Evolutionary conservation across 53 echinoderm and acorn worm genomes (phyloP), one percentile per base, ranked within the genome.

Genomic region (Actinopyga echinites): DNA sequence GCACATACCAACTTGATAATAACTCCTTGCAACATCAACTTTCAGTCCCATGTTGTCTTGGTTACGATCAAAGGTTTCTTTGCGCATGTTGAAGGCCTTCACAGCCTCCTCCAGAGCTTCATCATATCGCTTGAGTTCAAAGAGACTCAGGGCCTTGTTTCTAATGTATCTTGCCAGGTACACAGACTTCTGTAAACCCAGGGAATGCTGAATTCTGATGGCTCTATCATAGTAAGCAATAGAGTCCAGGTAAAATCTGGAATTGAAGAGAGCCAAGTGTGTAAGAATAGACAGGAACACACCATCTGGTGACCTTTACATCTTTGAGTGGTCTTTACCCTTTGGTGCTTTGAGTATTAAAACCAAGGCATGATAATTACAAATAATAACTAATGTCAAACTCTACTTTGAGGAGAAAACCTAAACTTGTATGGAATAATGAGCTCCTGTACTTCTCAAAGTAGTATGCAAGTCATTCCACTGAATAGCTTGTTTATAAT

Each of bases 1-100:
- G 29, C 81, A 80, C 81, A 80, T 59, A 3, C 81, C 81, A 24
- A 80, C 81, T 29, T 80, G 81, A 15, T 80, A 80, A 44, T 31
- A 80, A 15, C 81, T 80, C 34, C 81, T 59, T 22, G 81, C 60
- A 0, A 62, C 63, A 38, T 80, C 81, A 10, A 24, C 38, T 45
- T 80, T 59, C 12, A 80, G 38, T 2, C 81, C 81, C 63, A 62
- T 23, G 81, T 62, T 80, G 37, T 80, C 81, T 26, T 1, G 22
- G 34, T 80, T 23, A 25, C 81, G 60, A 6, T 80, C 81, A 61
- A 80, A 62, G 0, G 63, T 61, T 24, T 6, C 3, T 24, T 38
- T 43, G 37, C 81, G 58, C 36, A 60, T 80, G 60, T 80, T 80
- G 20, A 80, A 42, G 23, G 81, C 81, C 63, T 80, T 33, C 5